These are phyloP conservation scores for Trinorchestia longiramus DNA, from an alignment of 1,140 invertebrate species.

Conservation along the genomic window DNA sequence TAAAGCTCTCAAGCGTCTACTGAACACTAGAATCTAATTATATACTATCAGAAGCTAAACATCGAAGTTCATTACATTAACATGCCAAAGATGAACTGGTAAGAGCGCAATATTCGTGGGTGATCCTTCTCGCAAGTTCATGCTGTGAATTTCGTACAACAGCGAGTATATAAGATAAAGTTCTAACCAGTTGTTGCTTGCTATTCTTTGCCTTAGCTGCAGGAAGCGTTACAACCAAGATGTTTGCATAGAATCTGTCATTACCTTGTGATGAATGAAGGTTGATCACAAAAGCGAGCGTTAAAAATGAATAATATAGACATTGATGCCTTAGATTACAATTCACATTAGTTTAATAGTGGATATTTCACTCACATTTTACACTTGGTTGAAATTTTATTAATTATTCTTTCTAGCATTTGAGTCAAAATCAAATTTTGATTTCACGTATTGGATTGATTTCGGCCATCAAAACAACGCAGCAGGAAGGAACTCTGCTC, in stretches of 20 bases:
- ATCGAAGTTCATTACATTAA: neutral
- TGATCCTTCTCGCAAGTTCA: neutral
- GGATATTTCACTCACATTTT: neutral
- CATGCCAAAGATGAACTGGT: neutral
- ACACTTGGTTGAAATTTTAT: neutral
- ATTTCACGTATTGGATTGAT: neutral
- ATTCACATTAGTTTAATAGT: neutral
- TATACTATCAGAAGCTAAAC: neutral
- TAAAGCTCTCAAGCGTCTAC: neutral
- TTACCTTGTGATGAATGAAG: neutral
- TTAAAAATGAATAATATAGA: neutral
- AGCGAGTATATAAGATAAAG: neutral
- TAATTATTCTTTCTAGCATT: neutral
- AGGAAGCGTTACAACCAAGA: neutral
- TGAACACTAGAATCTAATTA: neutral
- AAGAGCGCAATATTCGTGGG: neutral
- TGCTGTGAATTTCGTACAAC: neutral
- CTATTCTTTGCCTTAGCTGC: neutral
- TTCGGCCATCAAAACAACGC: neutral
- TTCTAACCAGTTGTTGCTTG: neutral
- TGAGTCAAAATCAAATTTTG: neutral
- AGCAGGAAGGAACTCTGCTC: neutral
- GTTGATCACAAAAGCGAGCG: neutral
- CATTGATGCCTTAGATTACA: neutral
- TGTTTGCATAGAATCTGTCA: neutral